Base-by-base conservation (phyloP, 2,797 vertebrate species). In the Anableps anableps region DNA sequence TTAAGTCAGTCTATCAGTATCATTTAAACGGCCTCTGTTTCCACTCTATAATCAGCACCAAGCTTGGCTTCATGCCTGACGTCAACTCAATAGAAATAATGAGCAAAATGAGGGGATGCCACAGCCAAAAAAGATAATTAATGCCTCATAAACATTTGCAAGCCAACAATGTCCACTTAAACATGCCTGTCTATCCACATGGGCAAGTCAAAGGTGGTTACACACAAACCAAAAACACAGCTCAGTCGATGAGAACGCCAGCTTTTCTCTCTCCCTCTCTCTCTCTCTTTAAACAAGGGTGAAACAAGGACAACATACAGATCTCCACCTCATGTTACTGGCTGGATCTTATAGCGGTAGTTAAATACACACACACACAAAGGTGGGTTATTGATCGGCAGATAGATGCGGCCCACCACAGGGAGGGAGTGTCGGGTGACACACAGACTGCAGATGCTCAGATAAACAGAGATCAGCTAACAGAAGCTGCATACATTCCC, bases 1-100 rank as follows among this genome's bases (percentile, higher is more conserved):
- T 89, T 85, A 87, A 81, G 75, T 47, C 82, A 77, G 86, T 86
- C 86, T 72, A 78, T 90, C 88, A 90, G 84, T 73, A 88, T 90
- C 83, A 87, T n/a, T 86, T 83, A 85, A 78, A 86, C 77, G 77
- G 82, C 84, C 85, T 82, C 79, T 48, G 81, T 77, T 81, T 77
- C 80, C 66, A 80, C 85, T 91, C 90, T 89, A 73, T 91, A 90
- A 92, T 92, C 85, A 90, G 88, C 78, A 77, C 83, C 77, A 53
- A 73, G 84, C 79, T 84, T 90, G 89, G 88, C 90, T 79, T 53
- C 78, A 70, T 83, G 86, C 85, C 82, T 79, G 77, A 74, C 70
- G 84, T 83, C 72, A 86, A 85, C 72, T 90, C 89, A 91, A 85
- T 90, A 83, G 74, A 88, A 90, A 90, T 90, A 91, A 93, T 88